phyloP scores from a whole-genome alignment of 2,113 vertebrate genomes.

The Anhinga anhinga region DNA sequence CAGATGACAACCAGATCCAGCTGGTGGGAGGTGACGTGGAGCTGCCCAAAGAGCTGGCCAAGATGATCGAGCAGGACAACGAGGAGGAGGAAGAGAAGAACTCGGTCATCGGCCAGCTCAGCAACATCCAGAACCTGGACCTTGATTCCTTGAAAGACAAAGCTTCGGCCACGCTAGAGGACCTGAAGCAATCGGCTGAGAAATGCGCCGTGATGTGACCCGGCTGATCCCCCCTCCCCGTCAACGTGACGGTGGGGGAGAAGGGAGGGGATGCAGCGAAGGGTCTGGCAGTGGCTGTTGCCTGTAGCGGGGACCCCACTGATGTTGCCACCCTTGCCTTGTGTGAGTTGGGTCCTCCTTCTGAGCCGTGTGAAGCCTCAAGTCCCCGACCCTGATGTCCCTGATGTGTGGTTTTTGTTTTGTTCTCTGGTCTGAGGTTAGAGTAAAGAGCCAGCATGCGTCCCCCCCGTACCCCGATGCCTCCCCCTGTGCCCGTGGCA shows the following conservation, averaged over 20 bases:
- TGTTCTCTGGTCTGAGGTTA: not conserved
- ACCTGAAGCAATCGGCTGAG: conserved; percentile 94
- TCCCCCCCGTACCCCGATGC: rapidly evolving
- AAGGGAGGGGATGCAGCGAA: not conserved
- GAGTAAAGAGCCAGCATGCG: not conserved
- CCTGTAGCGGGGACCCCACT: not conserved
- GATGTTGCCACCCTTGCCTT: not conserved
- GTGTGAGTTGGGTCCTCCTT: not conserved
- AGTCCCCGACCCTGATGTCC: not conserved
- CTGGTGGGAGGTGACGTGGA: conserved; percentile 88
- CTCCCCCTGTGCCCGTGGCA: not conserved
- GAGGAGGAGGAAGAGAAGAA: conserved; percentile 90
- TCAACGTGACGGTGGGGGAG: not conserved
- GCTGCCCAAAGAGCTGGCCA: conserved; percentile 92
- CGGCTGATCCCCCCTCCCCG: not conserved
- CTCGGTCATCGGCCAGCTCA: conserved; percentile 90
- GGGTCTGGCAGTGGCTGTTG: not conserved
- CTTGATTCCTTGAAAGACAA: conserved; percentile 94
- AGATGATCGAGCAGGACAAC: conserved; percentile 97
- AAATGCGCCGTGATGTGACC: conserved; percentile 93
- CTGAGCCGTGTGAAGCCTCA: not conserved
- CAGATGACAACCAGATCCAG: conserved; percentile 94
- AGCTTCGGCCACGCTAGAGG: conserved; percentile 92
- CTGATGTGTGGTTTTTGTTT: not conserved
- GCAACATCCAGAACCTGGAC: conserved; percentile 93